Conservation (phyloP, 1,140 invertebrate species). For the Trachymyrmex cornetzi region DNA sequence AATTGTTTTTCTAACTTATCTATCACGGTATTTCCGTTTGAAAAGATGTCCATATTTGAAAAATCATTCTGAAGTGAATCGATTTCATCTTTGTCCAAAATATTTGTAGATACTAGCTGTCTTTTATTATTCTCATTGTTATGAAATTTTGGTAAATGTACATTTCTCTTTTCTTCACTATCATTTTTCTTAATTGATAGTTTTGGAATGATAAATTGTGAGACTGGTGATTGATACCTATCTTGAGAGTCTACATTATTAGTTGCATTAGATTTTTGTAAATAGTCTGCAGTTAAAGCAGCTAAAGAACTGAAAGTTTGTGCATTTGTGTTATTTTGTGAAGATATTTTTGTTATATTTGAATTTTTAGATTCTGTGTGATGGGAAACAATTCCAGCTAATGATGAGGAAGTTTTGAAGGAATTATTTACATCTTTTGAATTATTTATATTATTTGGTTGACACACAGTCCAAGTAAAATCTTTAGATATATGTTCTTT, state of each 20-base stretch:
- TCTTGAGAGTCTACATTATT: conserved; percentile 21
- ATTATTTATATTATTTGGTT: conserved; percentile 18
- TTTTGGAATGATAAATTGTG: conserved; percentile 77
- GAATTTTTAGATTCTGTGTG: conserved; percentile 36
- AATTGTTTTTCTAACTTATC: conserved; percentile 12
- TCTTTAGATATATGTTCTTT: conserved; percentile 66
- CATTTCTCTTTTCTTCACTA: background rate
- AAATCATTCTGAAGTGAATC: conserved; percentile 61
- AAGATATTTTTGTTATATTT: conserved; percentile 52
- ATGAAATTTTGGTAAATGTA: background rate
- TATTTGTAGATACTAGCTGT: background rate
- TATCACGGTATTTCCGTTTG: background rate
- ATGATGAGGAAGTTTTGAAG: conserved; percentile 45
- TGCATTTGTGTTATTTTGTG: conserved; percentile 19
- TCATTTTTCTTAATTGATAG: conserved; percentile 64
- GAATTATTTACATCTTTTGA: conserved; percentile 38
- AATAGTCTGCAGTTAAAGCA: conserved; percentile 82
- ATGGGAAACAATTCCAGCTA: conserved; percentile 62
- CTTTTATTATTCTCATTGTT: background rate
- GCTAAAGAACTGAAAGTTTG: conserved; percentile 78
- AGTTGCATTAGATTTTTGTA: conserved; percentile 75
- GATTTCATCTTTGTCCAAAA: conserved; percentile 24
- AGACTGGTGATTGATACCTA: conserved; percentile 22
- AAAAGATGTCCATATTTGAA: conserved; percentile 38
- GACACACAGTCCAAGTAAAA: background rate